These are phyloP conservation scores for Cantharis rufa DNA, from an alignment of 2,888 invertebrate genomes.

Conservation along the genomic window DNA sequence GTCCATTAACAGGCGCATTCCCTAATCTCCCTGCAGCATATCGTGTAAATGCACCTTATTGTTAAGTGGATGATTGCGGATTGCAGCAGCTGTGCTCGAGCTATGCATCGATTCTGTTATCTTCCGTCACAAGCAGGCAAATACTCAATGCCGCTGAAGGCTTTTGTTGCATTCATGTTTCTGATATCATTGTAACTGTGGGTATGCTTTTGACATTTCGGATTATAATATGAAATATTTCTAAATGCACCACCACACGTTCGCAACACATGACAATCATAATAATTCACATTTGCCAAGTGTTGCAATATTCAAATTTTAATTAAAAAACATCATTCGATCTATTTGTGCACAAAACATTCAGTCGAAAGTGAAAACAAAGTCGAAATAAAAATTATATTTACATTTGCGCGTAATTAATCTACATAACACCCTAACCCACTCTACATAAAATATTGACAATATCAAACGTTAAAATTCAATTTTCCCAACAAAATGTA, in stretches of 20 bases:
- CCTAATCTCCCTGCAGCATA: slow-evolving; percentile 38
- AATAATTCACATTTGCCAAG: neutral
- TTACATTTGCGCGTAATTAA: neutral
- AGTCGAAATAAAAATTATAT: neutral
- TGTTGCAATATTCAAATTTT: neutral
- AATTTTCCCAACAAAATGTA: neutral
- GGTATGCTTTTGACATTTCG: slow-evolving; percentile 25
- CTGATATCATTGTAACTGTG: slow-evolving; percentile 20
- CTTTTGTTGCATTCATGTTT: slow-evolving; percentile 18
- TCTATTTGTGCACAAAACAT: neutral
- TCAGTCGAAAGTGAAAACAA: neutral
- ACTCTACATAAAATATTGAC: neutral
- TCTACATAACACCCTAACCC: neutral
- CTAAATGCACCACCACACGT: neutral
- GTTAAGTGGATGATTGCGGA: slow-evolving; percentile 38
- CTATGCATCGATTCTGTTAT: slow-evolving; percentile 25
- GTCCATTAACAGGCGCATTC: slow-evolving; percentile 35
- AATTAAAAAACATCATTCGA: neutral
- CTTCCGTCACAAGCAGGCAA: slow-evolving; percentile 28
- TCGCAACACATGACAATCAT: neutral
- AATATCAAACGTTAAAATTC: neutral
- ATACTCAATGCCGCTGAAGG: slow-evolving; percentile 5
- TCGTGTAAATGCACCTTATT: slow-evolving; percentile 44
- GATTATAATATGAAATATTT: slow-evolving; percentile 26
- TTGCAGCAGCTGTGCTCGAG: slow-evolving; percentile 37